Evolutionary conservation across 2,113 vertebrate genomes (phyloP), one percentile per base, ranked within the genome.

Genomic region (Upupa epops): DNA sequence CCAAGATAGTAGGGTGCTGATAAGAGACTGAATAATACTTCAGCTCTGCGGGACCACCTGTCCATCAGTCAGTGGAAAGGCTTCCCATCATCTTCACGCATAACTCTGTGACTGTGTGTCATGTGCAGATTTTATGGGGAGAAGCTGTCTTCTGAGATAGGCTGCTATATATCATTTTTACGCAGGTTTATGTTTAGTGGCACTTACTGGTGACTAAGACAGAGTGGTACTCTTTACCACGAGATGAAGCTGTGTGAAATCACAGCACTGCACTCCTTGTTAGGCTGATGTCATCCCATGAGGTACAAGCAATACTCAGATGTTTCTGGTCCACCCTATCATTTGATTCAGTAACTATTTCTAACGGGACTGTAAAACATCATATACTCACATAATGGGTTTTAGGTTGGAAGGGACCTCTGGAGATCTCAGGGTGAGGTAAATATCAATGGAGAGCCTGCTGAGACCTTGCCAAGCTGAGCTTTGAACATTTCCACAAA

Each of bases 121-220:
- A 71, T 52, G 68, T 75, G 56, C 3, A 1, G 49, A 73, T 76
- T 93, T 93, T 92, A 91, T 19, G 14, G 52, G 68, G 29, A 56
- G 46, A 94, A 88, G 28, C 29, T 91, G 82, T 51, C 52, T 93
- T 93, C 87, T 84, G 52, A 74, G 63, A 70, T 64, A 86, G 69
- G 54, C 25, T 64, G 45, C 86, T 58, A 32, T 54, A 40, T 26
- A 72, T 91, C 51, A 89, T 60, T 88, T 94, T 93, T 77, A 83
- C 15, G 13, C 37, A 58, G 51, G 52, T 91, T 87, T 93, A 52
- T 81, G 63, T 86, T 78, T 79, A 74, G 66, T 82, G 88, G 66
- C 83, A 68, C 55, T 68, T 91, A 85, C 52, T 56, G 34, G 56
- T 75, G 88, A 73, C 73, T 75, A 60, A 89, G 85, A 78, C 21